Percentiles rank a stretch among this genome's conserved stretches.
Conservation (phyloP, 1,140 invertebrate genomes). For the Zaprionus kolodkinae region DNA sequence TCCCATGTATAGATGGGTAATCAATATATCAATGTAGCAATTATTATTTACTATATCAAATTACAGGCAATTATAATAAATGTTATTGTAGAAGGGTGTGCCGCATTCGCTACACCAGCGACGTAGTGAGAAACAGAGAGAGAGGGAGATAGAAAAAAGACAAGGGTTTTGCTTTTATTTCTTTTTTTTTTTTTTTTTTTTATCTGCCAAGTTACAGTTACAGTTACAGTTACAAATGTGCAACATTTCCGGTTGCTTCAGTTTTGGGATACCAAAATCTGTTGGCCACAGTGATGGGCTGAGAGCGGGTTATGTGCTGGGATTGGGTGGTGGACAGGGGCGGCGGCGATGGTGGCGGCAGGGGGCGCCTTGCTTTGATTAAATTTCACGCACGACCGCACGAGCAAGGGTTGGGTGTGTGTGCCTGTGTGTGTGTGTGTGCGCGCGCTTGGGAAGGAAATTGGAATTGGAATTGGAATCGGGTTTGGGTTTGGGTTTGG, state of each 20-base stretch:
- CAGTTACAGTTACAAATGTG: conserved; percentile 75
- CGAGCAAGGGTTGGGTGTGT: conserved; percentile 30
- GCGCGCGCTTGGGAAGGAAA: conserved; percentile 21
- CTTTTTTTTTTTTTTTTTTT: background rate
- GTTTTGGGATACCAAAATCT: conserved; percentile 74
- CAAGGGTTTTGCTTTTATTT: conserved; percentile 18
- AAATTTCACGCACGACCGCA: conserved; percentile 80
- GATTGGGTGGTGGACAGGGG: background rate
- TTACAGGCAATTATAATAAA: conserved; percentile 26
- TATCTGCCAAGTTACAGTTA: conserved; percentile 17
- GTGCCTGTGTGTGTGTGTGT: background rate
- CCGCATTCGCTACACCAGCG: conserved; percentile 31
- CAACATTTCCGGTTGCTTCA: conserved; percentile 77
- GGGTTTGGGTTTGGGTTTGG: background rate
- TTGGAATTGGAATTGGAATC: conserved; percentile 19
- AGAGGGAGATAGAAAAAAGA: background rate
- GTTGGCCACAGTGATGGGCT: conserved; percentile 71
- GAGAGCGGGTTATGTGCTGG: conserved; percentile 36
- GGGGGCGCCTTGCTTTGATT: conserved; percentile 66
- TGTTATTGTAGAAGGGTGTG: conserved; percentile 30
- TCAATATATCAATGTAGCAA: conserved; percentile 4
- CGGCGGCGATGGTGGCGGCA: background rate
- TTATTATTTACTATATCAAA: conserved; percentile 21
- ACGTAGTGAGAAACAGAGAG: background rate
- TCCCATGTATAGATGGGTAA: background rate